Base-by-base conservation (phyloP, 2,888 invertebrate genomes). In the Campoplex capitator region DNA sequence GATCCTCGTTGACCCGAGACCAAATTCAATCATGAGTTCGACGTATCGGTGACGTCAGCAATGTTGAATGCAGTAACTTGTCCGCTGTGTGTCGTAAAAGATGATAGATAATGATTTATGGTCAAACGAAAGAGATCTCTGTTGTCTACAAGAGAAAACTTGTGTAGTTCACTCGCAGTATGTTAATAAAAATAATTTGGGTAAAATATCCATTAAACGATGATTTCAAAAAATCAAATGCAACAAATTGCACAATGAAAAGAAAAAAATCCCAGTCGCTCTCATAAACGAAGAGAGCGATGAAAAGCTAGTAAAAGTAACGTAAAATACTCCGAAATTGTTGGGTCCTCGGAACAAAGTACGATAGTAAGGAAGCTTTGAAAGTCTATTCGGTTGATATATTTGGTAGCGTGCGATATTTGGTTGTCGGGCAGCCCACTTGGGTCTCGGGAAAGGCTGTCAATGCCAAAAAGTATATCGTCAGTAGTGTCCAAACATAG, bases 31-130 rank as follows among this genome's bases (percentile, higher is more conserved):
- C 51, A 87, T 91, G 89, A 91, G 92, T 92, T 92, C 91, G 92
- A 93, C 93, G 90, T 91, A 92, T 92, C 90, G 92, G 91, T 93
- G 93, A 93, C 93, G 93, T 93, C 93, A 93, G 92, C 73, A 67
- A 89, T 88, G 88, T 71, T 84, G 84, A 89, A 86, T 82, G 83
- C 75, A 88, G 86, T 87, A 70, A 73, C 65, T 74, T 76, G 65
- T 71, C 58, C 45, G 32, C 51, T 45, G 38, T 68, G 73, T 73
- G 73, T 62, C 38, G 38, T 73, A 28, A 18, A 28, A 38, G 42
- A 23, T 32, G 28, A 48, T 4, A 13, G 71, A 71, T 16, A n/a
- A 16, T 38, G 4, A 8, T n/a, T 45, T n/a, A 2, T 65, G 62
- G 62, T 48, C 3, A 32, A 62, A 62, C 35, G 32, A 62, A 73